These are phyloP conservation scores for Caloenas nicobarica DNA, from an alignment of 2,113 vertebrate species.

Conservation along the genomic window DNA sequence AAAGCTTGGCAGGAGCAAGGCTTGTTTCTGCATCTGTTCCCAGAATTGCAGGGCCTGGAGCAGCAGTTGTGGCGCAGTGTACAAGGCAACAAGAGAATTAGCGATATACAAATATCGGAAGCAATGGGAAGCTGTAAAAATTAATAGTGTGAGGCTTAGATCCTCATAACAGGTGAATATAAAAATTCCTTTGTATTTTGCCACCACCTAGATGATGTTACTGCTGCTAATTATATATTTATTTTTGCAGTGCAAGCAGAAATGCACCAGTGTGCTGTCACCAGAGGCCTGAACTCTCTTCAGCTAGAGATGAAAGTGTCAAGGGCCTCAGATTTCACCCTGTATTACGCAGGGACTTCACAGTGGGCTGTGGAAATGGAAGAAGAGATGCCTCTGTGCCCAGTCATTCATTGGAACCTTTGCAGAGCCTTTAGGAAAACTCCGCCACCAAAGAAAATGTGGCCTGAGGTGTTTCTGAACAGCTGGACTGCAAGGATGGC, in stretches of 20 bases:
- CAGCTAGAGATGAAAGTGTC: not conserved
- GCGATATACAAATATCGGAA: not conserved
- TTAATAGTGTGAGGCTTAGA: not conserved
- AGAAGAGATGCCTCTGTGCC: not conserved
- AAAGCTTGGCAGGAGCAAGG: not conserved
- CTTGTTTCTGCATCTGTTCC: not conserved
- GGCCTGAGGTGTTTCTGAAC: not conserved
- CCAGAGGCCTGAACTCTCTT: not conserved
- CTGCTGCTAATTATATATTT: not conserved
- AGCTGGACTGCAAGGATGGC: not conserved
- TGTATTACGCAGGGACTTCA: not conserved
- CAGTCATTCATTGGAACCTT: not conserved
- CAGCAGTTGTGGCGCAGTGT: accelerated
- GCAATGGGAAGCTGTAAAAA: not conserved
- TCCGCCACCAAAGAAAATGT: not conserved
- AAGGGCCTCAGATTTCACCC: not conserved
- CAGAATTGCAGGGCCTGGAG: not conserved
- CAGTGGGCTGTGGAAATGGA: not conserved
- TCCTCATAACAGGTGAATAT: not conserved
- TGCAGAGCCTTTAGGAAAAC: not conserved
- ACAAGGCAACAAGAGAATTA: not conserved
- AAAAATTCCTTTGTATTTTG: not conserved
- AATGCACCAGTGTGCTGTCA: not conserved
- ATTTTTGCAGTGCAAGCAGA: not conserved
- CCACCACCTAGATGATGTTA: not conserved